Evolutionary conservation across 2,113 vertebrate genomes (phyloP), one percentile per base, ranked within the genome.

Genomic region (Eidolon helvum): DNA sequence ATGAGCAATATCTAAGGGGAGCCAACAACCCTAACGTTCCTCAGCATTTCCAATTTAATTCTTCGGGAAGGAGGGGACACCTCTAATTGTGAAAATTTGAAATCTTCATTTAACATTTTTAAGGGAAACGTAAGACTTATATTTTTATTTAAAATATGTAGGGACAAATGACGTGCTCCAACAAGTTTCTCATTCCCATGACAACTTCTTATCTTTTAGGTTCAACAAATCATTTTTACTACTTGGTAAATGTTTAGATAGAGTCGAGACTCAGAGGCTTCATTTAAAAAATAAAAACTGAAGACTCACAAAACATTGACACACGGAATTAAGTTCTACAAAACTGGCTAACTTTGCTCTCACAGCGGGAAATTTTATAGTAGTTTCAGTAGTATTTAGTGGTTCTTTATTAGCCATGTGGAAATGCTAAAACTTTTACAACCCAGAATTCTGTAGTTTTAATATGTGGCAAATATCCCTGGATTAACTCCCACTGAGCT

Each of bases 381-480:
- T 69, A 68, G 24, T 91, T 95, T 97, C 84, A 95, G 19, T 80
- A 63, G 24, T 92, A 63, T 96, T 88, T 95, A 90, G 94, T 94
- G 78, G 95, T 86, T 75, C 91, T 98, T 94, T 97, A 79, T 92
- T 95, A 88, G 48, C 78, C 96, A 85, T 94, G 40, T 97, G 96
- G 80, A 87, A 95, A 98, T 50, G 91, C 92, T 97, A 87, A 95
- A 91, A 87, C 72, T 90, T 98, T 98, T 97, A 97, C 96, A 98
- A 96, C 33, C 57, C 55, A 96, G 97, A 69, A 22, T 91, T 98
- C 91, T 96, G 89, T 91, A 94, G 69, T 97, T 87, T 96, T 98
- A 55, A 90, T 97, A 97, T 79, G 85, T 97, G 95, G 80, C 93
- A 97, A 92, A 97, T 97, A 95, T 96, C 77, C 93, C 90, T 98